Base-by-base conservation (phyloP, 2,888 invertebrate species). In the Amphimallon solstitiale region DNA sequence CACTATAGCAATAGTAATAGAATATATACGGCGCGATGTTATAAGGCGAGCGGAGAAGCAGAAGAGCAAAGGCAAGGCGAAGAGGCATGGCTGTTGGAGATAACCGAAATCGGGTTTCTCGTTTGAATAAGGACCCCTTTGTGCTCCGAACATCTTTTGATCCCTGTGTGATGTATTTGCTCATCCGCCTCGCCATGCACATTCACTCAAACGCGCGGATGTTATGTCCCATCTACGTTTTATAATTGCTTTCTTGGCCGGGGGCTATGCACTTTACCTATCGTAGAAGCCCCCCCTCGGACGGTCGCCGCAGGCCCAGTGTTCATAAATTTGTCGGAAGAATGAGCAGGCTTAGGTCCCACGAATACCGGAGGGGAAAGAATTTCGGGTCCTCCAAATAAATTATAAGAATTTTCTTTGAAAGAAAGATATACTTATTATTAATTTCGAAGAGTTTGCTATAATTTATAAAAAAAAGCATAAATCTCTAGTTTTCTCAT, bases 31-130 rank as follows among this genome's bases (percentile, higher is more conserved):
- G 43, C 43, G 56, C 43, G 14, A 5, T 9, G 43, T 34, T n/a
- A 38, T 59, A 59, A 54, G 54, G 54, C 38, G 38, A 45, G 56
- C 14, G 56, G 29, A n/a, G n/a, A 29, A 29, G 29, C 29, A 29
- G 29, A 29, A 29, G 29, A 29, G 29, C 29, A 29, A 29, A 59
- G 34, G 56, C 43, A 43, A 43, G 34, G 12, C 43, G 56, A 43
- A 59, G 17, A 56, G 43, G 43, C 56, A 43, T 59, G 43, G 56
- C 45, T 59, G 43, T 12, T 43, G 56, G 70, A 79, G 79, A 80
- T 79, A 80, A 79, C 79, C 79, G 73, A 80, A 80, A 80, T 80
- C 79, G 78, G 78, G 78, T 79, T 79, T 79, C 77, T 76, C 79
- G 77, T 78, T 76, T 78, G 79, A 78, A 79, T 78, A 77, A 79